Evolutionary conservation across 2,113 vertebrate species (phyloP), one percentile per base, ranked within the genome.

Genomic region (Ailurus styani): DNA sequence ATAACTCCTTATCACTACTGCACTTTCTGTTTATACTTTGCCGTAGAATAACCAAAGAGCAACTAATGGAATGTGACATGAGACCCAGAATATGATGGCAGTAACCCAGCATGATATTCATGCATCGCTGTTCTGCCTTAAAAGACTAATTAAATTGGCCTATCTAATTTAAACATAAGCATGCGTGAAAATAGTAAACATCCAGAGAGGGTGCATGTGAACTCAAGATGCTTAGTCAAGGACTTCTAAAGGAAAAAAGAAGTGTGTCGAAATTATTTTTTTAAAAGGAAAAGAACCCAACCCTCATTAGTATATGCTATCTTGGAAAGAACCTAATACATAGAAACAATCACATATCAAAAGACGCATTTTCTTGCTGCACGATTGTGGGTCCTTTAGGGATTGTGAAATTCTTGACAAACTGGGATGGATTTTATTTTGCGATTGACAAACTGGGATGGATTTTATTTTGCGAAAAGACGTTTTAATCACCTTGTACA

Each of bases 401-500:
- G 86, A n/a, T 27, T 84, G 45, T 89, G 89, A 50, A 45, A 93
- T 93, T 96, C 68, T 89, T 90, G 89, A 87, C 79, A 82, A 78
- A 27, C 10, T 0, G 6, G 52, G 31, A n/a, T 21, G n/a, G 23
- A 23, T 93, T 97, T 90, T 87, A 77, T 93, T 87, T 94, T 85
- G 47, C 47, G n/a, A n/a, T 89, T 90, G 89, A 87, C 79, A 82
- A 78, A 27, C 10, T 0, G 6, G 52, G 31, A n/a, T 62, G 60
- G 60, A 62, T 93, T 97, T 91, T 88, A 78, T 91, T 90, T 94
- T 89, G 52, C 70, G 86, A 93, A 95, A 94, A 89, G 77, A 75
- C 29, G 47, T 93, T 97, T 96, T 85, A 91, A 45, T 97, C 54
- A 52, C 62, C 42, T 70, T 81, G 57, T 87, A 47, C 34, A 27